These are phyloP conservation scores for Actinostola sp. DNA, from an alignment of 92 coral and sea anemone genomes.

Conservation along the genomic window DNA sequence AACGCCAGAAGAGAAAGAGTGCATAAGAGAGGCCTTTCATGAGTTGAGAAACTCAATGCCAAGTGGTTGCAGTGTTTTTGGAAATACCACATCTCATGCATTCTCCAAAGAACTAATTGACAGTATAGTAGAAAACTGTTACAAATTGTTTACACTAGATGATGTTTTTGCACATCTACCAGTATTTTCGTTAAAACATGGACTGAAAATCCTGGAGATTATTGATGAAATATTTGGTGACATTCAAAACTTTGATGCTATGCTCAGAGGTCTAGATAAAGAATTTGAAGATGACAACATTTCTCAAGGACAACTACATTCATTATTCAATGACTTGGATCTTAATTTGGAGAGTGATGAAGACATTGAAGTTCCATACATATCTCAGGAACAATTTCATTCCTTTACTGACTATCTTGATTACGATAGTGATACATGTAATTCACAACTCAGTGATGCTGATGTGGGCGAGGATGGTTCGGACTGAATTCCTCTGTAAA, in stretches of 20 bases:
- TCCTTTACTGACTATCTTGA: too few relatives aligned
- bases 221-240: constrained; percentile 65
- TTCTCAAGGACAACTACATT: constrained; percentile 3
- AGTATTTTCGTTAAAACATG: constrained; percentile 54
- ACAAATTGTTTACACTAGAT: constrained; percentile 38
- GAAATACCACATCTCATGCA: constrained; percentile 13
- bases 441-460: too few relatives aligned
- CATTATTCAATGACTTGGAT: neutral
- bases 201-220: constrained; percentile 57
- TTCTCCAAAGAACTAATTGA: constrained; percentile 32
- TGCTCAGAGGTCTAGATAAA: neutral
- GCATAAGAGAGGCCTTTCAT: constrained; percentile 32
- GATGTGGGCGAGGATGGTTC: too few relatives aligned
- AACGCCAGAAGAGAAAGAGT: constrained; percentile 26
- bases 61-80: constrained; percentile 22
- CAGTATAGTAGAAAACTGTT: constrained; percentile 33
- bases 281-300: neutral
- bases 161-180: constrained; percentile 52
- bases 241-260: constrained; percentile 47
- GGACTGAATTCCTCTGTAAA: too few relatives aligned
- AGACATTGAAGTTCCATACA: too few relatives aligned
- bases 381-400: too few relatives aligned
- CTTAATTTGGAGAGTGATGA: too few relatives aligned
- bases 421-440: too few relatives aligned
- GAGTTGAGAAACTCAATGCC: constrained; percentile 20